Evolutionary conservation across 2,113 vertebrate genomes (phyloP), one percentile per base, ranked within the genome.

Genomic region (Chloebia gouldiae): DNA sequence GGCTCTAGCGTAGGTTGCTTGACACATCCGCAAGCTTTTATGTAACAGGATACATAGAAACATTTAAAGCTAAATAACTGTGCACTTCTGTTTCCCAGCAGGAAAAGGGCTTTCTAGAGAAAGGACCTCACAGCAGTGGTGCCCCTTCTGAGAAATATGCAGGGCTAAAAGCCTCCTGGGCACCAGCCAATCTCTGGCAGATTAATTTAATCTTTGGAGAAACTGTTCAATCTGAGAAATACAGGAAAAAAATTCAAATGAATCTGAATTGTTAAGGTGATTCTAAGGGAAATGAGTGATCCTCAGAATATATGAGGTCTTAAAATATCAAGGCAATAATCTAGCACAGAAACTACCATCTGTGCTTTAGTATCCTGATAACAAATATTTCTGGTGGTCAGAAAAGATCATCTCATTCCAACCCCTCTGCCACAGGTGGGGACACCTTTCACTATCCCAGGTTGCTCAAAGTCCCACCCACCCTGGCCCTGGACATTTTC

Each of bases 31-130:
- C 49, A 94, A 92, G 92, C 85, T 92, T 96, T 97, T 97, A 95
- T 96, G 86, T 96, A 96, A 97, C 82, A 75, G 88, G 76, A 96
- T 86, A 92, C 85, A 94, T 23, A 88, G 90, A 96, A 95, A 94
- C 88, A 88, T 60, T 95, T 94, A 93, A 96, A 94, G 93, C 92
- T 96, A 95, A 95, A 88, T 92, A 93, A 90, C 83, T 64, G 45
- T 44, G 56, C 39, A 15, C 54, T 77, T 79, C 39, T 75, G 5
- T 22, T 95, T 87, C 83, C 59, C 50, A n/a, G 50, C 7, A 90
- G 64, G 61, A 66, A 81, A 37, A 77, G 86, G 79, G 31, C 75
- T 92, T 92, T 45, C 81, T 49, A 61, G 51, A 92, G 57, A 78
- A 94, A 69, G 73, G 27, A 86, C 57, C 66, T 86, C 4, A 0